Evolutionary conservation across 1,140 invertebrate species (phyloP).

Genomic region (Bombyx mandarina): DNA sequence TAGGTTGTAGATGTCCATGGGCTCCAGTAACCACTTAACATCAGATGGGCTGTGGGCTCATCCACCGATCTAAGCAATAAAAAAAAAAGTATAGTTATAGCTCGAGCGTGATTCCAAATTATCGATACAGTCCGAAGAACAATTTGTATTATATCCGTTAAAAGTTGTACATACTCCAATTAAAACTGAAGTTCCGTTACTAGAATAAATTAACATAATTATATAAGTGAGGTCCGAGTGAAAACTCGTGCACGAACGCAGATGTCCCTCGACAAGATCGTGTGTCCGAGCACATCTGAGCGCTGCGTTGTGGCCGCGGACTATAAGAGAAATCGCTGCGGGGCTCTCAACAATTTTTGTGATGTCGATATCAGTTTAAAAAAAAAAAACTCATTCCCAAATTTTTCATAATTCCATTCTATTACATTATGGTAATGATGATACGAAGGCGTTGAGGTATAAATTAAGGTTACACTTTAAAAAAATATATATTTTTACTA

Average conservation of each 20-base stretch:
- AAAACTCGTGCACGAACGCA: constrained; percentile 27
- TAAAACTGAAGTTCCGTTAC: constrained; percentile 8
- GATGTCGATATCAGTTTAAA: not conserved
- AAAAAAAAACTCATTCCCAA: no score
- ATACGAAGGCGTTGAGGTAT: no score
- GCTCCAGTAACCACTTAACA: no score
- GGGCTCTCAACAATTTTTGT: constrained; percentile 12
- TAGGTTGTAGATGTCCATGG: no score
- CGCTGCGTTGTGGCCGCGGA: constrained; percentile 17
- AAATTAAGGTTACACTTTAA: no score
- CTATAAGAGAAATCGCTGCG: constrained; percentile 34
- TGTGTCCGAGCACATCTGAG: constrained; percentile 32
- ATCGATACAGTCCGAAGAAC: not conserved
- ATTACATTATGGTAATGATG: no score
- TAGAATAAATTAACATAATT: constrained; percentile 21
- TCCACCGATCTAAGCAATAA: no score
- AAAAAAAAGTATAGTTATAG: no score
- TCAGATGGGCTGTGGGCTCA: no score
- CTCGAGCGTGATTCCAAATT: no score
- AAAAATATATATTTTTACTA: no score
- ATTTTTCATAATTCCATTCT: no score
- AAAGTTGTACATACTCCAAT: constrained; percentile 2
- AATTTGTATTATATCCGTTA: constrained; percentile 2
- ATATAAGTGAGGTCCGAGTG: constrained; percentile 20
- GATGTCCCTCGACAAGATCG: constrained; percentile 37